A percentile compares a stretch with the other conserved stretches of the same genome.
Evolutionary conservation across 2,113 vertebrate genomes (phyloP).

Genomic region (Semicossyphus pulcher): DNA sequence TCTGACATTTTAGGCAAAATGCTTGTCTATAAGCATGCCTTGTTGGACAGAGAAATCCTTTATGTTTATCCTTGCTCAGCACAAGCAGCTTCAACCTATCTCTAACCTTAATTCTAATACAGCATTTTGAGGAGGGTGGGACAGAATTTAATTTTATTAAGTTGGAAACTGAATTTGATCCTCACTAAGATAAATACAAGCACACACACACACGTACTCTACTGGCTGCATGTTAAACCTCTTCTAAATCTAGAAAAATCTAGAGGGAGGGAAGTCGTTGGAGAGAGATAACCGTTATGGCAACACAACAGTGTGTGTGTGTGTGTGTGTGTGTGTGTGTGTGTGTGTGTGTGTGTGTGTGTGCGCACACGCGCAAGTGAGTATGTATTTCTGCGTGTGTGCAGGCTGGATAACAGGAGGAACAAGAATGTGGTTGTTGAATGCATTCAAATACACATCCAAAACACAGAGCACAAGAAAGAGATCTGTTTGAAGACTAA

Average conservation of each 20-base stretch:
- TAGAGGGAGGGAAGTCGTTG: no score
- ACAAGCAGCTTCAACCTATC: not conserved
- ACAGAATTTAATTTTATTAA: not conserved
- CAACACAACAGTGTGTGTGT: not conserved
- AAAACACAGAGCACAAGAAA: conserved; percentile 31
- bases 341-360: conserved; percentile 22
- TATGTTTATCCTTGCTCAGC: no score
- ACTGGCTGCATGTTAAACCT: no score
- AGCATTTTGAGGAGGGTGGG: not conserved
- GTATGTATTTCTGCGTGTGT: no score
- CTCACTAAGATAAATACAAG: not conserved
- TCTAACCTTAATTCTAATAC: not conserved
- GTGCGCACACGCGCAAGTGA: no score
- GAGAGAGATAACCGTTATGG: not conserved
- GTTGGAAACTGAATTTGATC: conserved; percentile 5
- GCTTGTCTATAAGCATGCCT: not conserved
- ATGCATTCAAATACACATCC: conserved; percentile 44
- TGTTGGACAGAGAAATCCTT: not conserved
- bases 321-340: conserved; percentile 33
- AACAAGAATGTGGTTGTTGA: conserved; percentile 52
- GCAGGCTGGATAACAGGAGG: conserved; percentile 42
- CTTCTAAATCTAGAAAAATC: no score
- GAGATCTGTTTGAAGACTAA: conserved; percentile 53
- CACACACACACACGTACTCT: not conserved
- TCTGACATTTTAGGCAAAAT: not conserved